phyloP scores from a whole-genome alignment of 1,140 invertebrate species.

The Hetaerina americana region DNA sequence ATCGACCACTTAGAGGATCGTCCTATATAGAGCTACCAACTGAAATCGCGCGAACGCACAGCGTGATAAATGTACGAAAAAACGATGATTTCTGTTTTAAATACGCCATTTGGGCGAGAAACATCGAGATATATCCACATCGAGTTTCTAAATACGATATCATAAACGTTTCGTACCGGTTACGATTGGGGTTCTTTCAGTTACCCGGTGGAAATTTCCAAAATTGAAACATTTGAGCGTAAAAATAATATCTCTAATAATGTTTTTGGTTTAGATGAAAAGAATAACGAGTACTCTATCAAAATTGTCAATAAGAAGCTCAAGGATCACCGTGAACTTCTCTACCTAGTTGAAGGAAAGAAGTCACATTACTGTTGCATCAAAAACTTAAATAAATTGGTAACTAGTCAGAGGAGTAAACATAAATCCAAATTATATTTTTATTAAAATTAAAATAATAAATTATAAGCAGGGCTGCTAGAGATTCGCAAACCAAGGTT shows the following conservation, averaged over 20 bases:
- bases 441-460: not conserved
- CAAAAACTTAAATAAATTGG: not conserved
- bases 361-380: not conserved
- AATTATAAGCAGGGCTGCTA: not conserved
- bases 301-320: not conserved
- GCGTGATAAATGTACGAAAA: not conserved
- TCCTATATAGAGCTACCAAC: not conserved
- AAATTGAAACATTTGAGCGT: too few species aligned
- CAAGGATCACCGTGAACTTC: not conserved
- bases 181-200: too few species aligned
- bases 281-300: not conserved
- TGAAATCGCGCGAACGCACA: not conserved
- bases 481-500: not conserved
- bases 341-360: not conserved
- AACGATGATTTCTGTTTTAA: not conserved
- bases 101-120: not conserved
- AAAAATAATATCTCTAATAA: not conserved
- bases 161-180: too few species aligned
- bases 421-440: not conserved
- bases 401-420: not conserved
- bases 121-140: not conserved
- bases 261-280: not conserved
- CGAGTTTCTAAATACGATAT: not conserved
- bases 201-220: too few species aligned
- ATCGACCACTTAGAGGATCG: not conserved